Evolutionary conservation across 2,797 vertebrate species (phyloP), one percentile per base, ranked within the genome.

Genomic region (Sebastes trivittatus): DNA sequence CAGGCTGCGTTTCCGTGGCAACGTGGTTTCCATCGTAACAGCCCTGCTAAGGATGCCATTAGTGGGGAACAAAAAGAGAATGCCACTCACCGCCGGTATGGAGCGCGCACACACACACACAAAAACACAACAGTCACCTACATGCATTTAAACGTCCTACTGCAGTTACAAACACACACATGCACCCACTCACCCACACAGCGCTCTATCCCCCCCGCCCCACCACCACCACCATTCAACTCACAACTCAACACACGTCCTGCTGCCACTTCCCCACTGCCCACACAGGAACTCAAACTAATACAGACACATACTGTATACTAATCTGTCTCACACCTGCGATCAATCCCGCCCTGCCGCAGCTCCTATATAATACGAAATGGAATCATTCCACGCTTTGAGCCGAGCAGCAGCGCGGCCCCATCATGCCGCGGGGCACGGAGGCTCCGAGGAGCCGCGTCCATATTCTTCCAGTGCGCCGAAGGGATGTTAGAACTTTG

Each of bases 1-100:
- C 95, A 94, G 94, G 94, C 94, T 94, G 96, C 89, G 96, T 98
- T 96, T 93, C 96, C 96, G 95, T 97, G 96, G 96, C 94, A 98
- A 98, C 97, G 77, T 95, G 95, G 96, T 95, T 95, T 92, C 95
- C 94, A 95, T 94, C 91, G 94, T 93, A 95, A 96, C 93, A 88
- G 94, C 89, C 86, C 87, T 89, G 94, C 92, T 95, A 94, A 95
- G 93, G 95, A 95, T 95, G 94, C 94, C 93, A 95, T 95, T 95
- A 95, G 94, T 91, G 80, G 76, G 78, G 92, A 92, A 94, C 85
- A 91, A 89, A 94, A 90, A 93, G 88, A 93, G 75, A 91, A 91
- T 72, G 92, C 87, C 84, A 90, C 94, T 95, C 88, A 87, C 79
- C 42, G 77, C 88, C 90, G 86, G 88, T 85, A 84, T 64, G 75